Evolutionary conservation across 1,140 invertebrate genomes (phyloP).

Genomic region (Drosophila ambigua): DNA sequence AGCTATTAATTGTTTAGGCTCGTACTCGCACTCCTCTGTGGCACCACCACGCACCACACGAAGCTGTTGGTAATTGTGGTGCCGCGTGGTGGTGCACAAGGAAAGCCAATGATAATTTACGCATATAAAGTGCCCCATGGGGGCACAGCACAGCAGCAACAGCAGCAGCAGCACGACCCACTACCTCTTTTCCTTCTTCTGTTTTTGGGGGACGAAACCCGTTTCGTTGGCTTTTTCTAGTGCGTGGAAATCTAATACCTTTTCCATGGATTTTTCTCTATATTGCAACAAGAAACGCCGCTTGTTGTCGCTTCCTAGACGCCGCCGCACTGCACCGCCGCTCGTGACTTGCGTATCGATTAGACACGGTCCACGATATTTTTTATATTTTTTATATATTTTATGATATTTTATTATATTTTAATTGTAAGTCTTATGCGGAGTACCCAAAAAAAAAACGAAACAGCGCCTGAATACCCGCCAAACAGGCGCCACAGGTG

Average conservation of each 20-base stretch:
- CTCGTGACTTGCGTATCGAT: constrained; percentile 49
- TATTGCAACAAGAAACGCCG: constrained; percentile 22
- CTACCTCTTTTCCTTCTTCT: constrained; percentile 34
- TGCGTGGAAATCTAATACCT: constrained; percentile 70
- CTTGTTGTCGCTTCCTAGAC: constrained; percentile 64
- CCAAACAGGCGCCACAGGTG: constrained; percentile 68
- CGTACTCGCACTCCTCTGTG: constrained; percentile 48
- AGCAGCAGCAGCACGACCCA: constrained; percentile 35
- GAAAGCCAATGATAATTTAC: constrained; percentile 61
- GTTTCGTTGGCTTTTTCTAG: constrained; percentile 42
- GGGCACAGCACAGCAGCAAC: constrained; percentile 22
- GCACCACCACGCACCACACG: constrained; percentile 5
- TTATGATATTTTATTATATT: constrained; percentile 63
- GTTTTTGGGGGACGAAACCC: constrained; percentile 41
- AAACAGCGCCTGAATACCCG: constrained; percentile 37
- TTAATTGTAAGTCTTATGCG: constrained; percentile 64
- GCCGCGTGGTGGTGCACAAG: constrained; percentile 44
- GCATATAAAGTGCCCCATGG: constrained; percentile 50
- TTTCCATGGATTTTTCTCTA: constrained; percentile 19
- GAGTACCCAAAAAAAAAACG: constrained; percentile 17
- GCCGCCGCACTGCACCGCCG: constrained; percentile 11
- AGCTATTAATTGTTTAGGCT: constrained; percentile 75
- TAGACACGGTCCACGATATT: constrained; percentile 5
- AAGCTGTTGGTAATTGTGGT: constrained; percentile 22
- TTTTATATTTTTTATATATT: constrained; percentile 26